Percentiles rank a stretch among this genome's conserved stretches.
Conservation (phyloP, 2,888 invertebrate species). For the Pseudolycoriella hygida region DNA sequence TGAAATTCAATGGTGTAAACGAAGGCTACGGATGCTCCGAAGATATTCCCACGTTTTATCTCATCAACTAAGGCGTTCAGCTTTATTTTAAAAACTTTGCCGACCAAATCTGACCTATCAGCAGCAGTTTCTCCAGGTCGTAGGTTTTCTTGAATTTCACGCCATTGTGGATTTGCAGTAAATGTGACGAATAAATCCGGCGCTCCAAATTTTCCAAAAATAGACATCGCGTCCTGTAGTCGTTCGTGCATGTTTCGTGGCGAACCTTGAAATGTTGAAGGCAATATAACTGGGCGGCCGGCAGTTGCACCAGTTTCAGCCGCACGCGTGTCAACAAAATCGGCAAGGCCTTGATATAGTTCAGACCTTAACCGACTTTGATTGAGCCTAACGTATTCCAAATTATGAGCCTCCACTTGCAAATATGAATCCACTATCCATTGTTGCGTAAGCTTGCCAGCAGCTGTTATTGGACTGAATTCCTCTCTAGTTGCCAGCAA, state of each 20-base stretch:
- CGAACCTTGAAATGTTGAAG: conserved; percentile 10
- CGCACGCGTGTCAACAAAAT: conserved; percentile 13
- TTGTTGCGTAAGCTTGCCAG: conserved; percentile 18
- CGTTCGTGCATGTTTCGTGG: conserved; percentile 11
- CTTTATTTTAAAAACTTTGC: conserved; percentile 12
- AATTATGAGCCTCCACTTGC: conserved; percentile 20
- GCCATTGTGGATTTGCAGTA: conserved; percentile 10
- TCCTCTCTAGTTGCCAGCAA: conserved; percentile 1
- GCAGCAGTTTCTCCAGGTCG: neutral
- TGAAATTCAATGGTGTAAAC: conserved; percentile 18
- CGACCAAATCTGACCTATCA: conserved; percentile 9
- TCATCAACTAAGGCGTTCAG: neutral
- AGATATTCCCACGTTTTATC: too few relatives aligned
- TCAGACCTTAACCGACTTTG: conserved; percentile 17
- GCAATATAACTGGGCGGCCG: conserved; percentile 10
- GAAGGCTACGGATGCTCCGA: conserved; percentile 11
- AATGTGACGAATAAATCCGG: conserved; percentile 11
- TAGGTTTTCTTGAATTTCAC: conserved; percentile 2
- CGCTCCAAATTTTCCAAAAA: conserved; percentile 10
- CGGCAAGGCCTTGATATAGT: conserved; percentile 20
- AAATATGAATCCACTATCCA: conserved; percentile 21
- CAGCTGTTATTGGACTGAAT: conserved; percentile 13
- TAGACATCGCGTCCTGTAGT: conserved; percentile 11
- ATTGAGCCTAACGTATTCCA: conserved; percentile 17
- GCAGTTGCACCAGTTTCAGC: conserved; percentile 14